Conservation (phyloP, 2,797 vertebrate genomes). For the Sarcophilus harrisii region DNA sequence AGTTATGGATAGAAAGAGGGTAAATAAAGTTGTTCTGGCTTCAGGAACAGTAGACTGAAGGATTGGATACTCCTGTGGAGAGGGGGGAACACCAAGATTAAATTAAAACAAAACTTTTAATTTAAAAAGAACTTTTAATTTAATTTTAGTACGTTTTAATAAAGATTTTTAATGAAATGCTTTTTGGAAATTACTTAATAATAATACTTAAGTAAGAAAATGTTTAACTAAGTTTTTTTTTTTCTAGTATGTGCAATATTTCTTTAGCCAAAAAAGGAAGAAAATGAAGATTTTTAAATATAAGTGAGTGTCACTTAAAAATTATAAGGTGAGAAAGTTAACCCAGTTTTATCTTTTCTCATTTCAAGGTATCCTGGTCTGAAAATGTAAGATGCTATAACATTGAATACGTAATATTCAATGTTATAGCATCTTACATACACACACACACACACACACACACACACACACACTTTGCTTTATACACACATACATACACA, state of each 20-base stretch:
- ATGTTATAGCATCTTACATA: too few species aligned
- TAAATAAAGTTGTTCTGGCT: neutral
- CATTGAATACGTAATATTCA: neutral
- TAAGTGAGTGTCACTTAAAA: neutral
- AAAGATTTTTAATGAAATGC: neutral
- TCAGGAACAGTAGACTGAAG: neutral
- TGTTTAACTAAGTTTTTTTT: neutral
- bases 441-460: too few species aligned
- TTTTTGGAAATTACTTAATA: neutral
- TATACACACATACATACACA: too few species aligned
- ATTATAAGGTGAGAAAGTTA: neutral
- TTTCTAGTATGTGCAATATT: neutral
- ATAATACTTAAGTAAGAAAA: neutral
- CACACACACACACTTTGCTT: too few species aligned
- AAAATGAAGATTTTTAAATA: neutral
- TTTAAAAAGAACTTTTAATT: neutral
- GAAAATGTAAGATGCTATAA: neutral
- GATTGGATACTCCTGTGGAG: neutral
- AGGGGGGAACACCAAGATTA: neutral
- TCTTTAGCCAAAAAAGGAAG: neutral
- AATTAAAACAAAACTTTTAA: neutral
- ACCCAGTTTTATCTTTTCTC: neutral
- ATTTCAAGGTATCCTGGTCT: neutral
- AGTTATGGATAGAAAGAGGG: neutral
- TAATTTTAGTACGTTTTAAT: neutral